Conservation (phyloP, 2,113 vertebrate species). For the Jacana jacana region DNA sequence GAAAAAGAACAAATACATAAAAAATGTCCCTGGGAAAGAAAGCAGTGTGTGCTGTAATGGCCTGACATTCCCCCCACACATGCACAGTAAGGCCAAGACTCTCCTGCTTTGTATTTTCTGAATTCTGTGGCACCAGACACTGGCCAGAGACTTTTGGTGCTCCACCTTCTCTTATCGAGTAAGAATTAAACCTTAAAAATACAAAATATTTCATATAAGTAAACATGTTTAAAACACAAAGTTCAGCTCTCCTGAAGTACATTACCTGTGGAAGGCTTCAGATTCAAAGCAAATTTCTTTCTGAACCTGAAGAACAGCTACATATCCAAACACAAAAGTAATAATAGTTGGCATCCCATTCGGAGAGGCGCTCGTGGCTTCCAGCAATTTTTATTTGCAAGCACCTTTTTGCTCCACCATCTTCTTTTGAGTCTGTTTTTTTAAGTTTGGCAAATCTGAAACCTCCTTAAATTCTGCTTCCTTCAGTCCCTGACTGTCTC, state of each 20-base stretch:
- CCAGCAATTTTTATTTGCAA: not conserved
- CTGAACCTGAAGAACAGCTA: not conserved
- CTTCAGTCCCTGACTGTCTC: not conserved
- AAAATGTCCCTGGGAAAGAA: conserved; percentile 29
- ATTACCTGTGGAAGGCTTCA: not conserved
- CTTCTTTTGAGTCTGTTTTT: not conserved
- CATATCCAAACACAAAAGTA: not conserved
- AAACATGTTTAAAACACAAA: not conserved
- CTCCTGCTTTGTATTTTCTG: not conserved
- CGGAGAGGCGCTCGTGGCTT: not conserved
- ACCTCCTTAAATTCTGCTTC: not conserved
- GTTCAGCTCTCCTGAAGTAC: not conserved
- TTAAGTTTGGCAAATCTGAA: not conserved
- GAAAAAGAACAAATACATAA: conserved; percentile 34
- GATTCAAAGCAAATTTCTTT: not conserved
- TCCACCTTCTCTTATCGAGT: not conserved
- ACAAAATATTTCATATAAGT: not conserved
- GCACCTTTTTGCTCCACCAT: not conserved
- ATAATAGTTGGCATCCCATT: not conserved
- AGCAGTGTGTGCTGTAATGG: not conserved
- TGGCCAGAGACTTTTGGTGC: not conserved
- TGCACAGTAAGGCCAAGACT: not conserved
- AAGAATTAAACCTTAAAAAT: not conserved
- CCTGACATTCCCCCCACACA: not conserved
- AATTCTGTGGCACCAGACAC: not conserved